Evolutionary conservation across 2,888 invertebrate species (phyloP).

Genomic region (Leptopilina myrica): DNA sequence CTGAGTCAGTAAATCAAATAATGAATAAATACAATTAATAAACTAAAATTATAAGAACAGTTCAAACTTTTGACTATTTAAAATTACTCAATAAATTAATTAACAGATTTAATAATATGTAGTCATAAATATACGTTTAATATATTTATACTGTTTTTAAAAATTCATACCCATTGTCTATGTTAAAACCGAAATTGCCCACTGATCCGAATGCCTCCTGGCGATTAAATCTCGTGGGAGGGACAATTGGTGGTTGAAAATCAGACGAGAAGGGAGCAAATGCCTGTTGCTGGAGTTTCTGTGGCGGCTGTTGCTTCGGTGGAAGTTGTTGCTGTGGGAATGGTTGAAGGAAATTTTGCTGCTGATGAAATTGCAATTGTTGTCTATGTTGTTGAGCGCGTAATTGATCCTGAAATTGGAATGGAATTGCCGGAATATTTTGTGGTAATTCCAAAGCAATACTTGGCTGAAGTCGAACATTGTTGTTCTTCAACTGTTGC

Average conservation of each 20-base stretch:
- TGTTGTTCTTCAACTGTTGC: slow-evolving; percentile 58
- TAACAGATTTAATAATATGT: no score
- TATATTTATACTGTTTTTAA: no score
- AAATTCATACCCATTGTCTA: slow-evolving; percentile 51
- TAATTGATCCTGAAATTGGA: slow-evolving; percentile 61
- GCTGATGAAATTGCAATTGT: slow-evolving; percentile 59
- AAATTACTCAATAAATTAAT: no score
- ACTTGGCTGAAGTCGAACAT: slow-evolving; percentile 70
- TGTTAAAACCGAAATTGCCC: slow-evolving; percentile 83
- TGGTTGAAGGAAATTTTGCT: slow-evolving; percentile 73
- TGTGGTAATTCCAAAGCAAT: slow-evolving; percentile 70
- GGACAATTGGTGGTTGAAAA: slow-evolving; percentile 69
- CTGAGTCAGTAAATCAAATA: no score
- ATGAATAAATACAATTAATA: no score
- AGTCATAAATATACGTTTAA: no score
- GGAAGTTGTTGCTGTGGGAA: slow-evolving; percentile 70
- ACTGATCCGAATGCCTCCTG: slow-evolving; percentile 74
- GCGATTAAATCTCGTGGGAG: slow-evolving; percentile 70
- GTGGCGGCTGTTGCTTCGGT: slow-evolving; percentile 69
- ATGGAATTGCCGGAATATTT: slow-evolving; percentile 59
- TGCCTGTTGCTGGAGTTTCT: slow-evolving; percentile 67
- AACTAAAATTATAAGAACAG: no score
- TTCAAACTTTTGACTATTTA: no score
- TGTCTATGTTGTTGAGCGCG: slow-evolving; percentile 59
- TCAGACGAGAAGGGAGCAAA: slow-evolving; percentile 66